phyloP scores from a whole-genome alignment of 2,113 vertebrate genomes.

The Corythornis vintsioides region DNA sequence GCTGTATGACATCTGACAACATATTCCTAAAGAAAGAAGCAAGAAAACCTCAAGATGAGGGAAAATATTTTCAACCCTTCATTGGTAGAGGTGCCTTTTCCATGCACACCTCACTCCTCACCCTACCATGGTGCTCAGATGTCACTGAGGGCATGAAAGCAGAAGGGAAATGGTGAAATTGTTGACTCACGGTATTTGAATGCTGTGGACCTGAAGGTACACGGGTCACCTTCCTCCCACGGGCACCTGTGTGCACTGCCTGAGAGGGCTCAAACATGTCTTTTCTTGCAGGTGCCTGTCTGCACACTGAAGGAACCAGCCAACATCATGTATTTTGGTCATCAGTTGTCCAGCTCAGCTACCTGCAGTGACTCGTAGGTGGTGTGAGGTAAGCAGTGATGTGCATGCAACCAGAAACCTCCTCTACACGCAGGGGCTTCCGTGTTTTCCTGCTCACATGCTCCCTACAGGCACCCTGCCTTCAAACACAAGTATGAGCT shows the following conservation, averaged over 20 bases:
- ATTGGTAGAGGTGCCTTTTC: not conserved
- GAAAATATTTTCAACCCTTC: not conserved
- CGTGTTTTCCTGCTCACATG: not conserved
- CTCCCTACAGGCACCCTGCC: not conserved
- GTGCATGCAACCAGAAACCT: not conserved
- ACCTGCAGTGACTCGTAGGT: not conserved
- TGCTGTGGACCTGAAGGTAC: not conserved
- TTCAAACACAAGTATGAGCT: not conserved
- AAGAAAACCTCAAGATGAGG: not conserved
- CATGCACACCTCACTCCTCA: not conserved
- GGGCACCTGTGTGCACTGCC: not conserved
- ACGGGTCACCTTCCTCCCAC: fast-evolving
- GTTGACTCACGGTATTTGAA: not conserved
- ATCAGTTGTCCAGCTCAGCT: not conserved
- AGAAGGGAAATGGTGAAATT: not conserved
- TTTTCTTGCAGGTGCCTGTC: not conserved
- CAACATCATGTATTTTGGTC: not conserved
- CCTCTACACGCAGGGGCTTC: not conserved
- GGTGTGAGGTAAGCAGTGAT: not conserved
- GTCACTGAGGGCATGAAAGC: fast-evolving
- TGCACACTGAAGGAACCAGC: not conserved
- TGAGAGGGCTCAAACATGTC: not conserved
- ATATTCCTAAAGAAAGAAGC: not conserved
- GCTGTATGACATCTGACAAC: not conserved
- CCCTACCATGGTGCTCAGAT: not conserved